Conservation (phyloP, 2,888 invertebrate species). For the Pyrrhia umbra region DNA sequence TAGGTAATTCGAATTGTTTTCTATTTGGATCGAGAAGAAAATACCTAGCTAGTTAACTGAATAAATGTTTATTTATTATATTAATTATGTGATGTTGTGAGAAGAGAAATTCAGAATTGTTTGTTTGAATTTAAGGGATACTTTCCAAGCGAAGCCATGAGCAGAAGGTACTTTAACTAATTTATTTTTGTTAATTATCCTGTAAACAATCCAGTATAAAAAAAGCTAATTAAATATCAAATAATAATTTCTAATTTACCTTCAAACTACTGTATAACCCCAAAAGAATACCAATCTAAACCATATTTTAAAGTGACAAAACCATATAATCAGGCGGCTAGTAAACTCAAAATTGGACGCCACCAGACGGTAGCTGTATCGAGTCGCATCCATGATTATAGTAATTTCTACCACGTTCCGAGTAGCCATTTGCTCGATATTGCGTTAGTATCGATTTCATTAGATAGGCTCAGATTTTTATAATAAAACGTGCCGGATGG, state of each 20-base stretch:
- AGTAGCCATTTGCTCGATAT: constrained; percentile 64
- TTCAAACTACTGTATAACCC: not conserved
- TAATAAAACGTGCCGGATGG: constrained; percentile 65
- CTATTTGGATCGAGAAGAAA: too few species aligned
- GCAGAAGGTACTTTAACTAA: too few species aligned
- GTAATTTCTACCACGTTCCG: constrained; percentile 58
- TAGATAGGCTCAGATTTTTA: constrained; percentile 66
- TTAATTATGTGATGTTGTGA: too few species aligned
- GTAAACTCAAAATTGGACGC: constrained; percentile 53
- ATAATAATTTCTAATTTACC: not conserved
- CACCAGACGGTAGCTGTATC: constrained; percentile 57
- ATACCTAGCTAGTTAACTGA: too few species aligned
- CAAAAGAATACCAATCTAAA: constrained; percentile 24
- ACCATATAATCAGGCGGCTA: constrained; percentile 57
- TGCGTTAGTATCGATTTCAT: constrained; percentile 69
- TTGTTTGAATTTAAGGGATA: too few species aligned
- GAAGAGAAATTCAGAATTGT: too few species aligned
- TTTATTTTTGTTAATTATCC: not conserved
- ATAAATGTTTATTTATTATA: too few species aligned
- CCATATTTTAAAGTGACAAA: constrained; percentile 42
- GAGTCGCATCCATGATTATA: constrained; percentile 61
- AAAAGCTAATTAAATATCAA: constrained; percentile 2
- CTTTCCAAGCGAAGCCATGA: not conserved
- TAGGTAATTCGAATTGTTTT: too few species aligned
- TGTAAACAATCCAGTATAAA: not conserved